phyloP scores from a whole-genome alignment of 1,140 invertebrate species.

The Hyposmocoma kahamanoa region DNA sequence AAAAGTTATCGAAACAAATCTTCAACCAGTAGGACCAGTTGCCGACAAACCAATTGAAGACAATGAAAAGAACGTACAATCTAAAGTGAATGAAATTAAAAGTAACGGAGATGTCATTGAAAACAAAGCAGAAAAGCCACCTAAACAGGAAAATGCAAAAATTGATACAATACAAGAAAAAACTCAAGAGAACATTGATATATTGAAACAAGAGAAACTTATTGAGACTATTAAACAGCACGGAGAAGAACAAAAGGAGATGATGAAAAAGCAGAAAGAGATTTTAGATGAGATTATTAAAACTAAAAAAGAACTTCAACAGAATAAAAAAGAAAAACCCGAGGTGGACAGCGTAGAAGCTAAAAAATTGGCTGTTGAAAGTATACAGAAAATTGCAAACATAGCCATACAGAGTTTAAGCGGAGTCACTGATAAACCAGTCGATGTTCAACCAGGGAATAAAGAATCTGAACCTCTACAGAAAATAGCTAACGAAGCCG shows the following conservation, averaged over 20 bases:
- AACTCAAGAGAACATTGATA: constrained; percentile 31
- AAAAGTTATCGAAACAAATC: no score
- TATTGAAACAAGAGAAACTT: constrained; percentile 66
- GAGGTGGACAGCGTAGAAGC: constrained; percentile 47
- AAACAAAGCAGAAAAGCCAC: constrained; percentile 17
- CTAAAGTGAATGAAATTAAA: constrained; percentile 38
- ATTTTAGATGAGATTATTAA: constrained; percentile 74
- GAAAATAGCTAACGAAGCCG: constrained; percentile 46
- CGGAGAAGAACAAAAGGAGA: constrained; percentile 73
- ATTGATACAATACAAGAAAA: background rate
- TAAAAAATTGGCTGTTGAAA: constrained; percentile 67
- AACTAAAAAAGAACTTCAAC: constrained; percentile 68
- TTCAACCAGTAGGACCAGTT: no score
- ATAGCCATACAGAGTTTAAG: constrained; percentile 62
- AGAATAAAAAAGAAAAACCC: constrained; percentile 41
- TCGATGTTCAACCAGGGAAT: constrained; percentile 14
- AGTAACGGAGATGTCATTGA: constrained; percentile 29
- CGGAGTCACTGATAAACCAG: constrained; percentile 48
- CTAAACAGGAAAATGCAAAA: constrained; percentile 21
- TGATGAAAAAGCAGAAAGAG: constrained; percentile 75
- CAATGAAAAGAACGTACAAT: constrained; percentile 23
- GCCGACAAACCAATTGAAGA: constrained; percentile 11
- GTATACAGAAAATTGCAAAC: constrained; percentile 68
- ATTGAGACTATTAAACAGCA: constrained; percentile 75
- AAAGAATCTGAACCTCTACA: constrained; percentile 32